Conservation (phyloP, 1,140 invertebrate species). For the Anoplophora glabripennis region DNA sequence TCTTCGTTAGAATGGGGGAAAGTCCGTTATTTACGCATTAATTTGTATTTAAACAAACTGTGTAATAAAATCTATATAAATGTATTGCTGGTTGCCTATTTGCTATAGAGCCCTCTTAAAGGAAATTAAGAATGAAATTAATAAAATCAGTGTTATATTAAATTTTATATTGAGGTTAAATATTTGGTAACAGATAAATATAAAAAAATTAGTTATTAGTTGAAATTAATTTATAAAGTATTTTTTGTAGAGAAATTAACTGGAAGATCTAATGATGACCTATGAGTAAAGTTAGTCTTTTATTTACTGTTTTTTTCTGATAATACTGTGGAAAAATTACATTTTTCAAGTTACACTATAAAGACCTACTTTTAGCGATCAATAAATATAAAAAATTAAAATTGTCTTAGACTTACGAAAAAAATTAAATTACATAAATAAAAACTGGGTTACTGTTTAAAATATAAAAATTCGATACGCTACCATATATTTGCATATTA, state of each 20-base stretch:
- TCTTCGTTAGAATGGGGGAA: no score
- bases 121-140: no score
- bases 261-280: slow-evolving; percentile 21
- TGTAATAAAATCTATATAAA: no score
- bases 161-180: slow-evolving; percentile 23
- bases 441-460: not conserved
- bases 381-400: slow-evolving; percentile 7
- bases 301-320: slow-evolving; percentile 14
- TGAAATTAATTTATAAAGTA: slow-evolving; percentile 15
- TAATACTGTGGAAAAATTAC: slow-evolving; percentile 22
- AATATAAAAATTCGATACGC: not conserved
- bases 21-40: no score
- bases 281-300: slow-evolving; percentile 28
- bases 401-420: not conserved
- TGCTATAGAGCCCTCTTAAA: no score
- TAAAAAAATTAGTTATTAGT: slow-evolving; percentile 31
- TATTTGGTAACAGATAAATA: slow-evolving; percentile 39
- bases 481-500: not conserved
- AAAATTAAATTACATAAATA: not conserved
- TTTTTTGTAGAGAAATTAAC: slow-evolving; percentile 14
- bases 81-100: no score
- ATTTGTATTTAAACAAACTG: no score
- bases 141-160: not conserved
- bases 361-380: slow-evolving; percentile 7
- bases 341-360: slow-evolving; percentile 17